Evolutionary conservation across 35 echinoderm and acorn worm species (phyloP).

Genomic region (Patiria miniata): DNA sequence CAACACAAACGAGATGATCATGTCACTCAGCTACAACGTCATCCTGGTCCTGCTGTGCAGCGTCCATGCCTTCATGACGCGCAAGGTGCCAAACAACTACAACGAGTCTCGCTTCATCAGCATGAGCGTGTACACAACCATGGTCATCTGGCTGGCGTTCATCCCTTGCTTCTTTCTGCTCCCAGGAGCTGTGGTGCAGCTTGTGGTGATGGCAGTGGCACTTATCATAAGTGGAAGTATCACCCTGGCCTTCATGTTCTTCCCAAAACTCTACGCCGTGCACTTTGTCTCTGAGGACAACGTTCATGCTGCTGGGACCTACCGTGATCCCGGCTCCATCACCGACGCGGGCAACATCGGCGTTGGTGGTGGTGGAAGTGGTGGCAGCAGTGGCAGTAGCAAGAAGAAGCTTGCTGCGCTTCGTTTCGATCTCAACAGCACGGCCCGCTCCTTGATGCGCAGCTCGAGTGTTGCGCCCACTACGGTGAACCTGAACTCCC

Average conservation of each 20-base stretch:
- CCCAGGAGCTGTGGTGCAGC: conserved; percentile 32
- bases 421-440: too few species aligned
- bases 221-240: conserved; percentile 59
- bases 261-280: conserved; percentile 69
- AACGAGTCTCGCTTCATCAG: conserved; percentile 82
- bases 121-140: conserved; percentile 65
- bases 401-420: too few species aligned
- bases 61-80: conserved; percentile 48
- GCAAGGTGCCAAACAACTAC: conserved; percentile 76
- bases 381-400: too few species aligned
- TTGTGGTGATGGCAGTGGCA: conserved; percentile 49
- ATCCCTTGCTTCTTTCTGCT: conserved; percentile 60
- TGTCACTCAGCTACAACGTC: conserved; percentile 65
- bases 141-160: conserved; percentile 77
- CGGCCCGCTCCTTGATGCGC: too few species aligned
- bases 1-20: conserved; percentile 35
- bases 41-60: conserved; percentile 48
- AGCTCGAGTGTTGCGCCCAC: too few species aligned
- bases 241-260: conserved; percentile 66
- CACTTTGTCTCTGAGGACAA: conserved; percentile 43
- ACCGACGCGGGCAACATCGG: too few species aligned
- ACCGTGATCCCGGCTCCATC: neutral
- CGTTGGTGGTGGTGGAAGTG: too few species aligned
- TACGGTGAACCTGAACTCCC: too few species aligned
- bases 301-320: neutral